A percentile compares a stretch with the other conserved stretches of the same genome.
These are phyloP conservation scores for Diloba caeruleocephala DNA, from an alignment of 2,888 invertebrate genomes.

Conservation along the genomic window DNA sequence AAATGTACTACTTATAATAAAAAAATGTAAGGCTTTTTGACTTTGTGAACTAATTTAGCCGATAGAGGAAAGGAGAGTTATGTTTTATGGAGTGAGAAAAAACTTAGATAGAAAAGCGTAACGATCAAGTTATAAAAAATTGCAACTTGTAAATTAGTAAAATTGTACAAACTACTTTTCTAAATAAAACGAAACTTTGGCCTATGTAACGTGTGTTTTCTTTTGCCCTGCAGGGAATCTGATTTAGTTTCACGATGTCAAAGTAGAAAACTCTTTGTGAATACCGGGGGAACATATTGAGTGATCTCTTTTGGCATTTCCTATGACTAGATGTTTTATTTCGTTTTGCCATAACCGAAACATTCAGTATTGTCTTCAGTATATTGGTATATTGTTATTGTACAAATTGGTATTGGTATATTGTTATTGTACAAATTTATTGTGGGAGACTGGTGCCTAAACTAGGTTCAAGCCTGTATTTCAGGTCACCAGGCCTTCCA, in stretches of 20 bases:
- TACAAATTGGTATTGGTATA: no score
- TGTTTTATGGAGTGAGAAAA: conserved; percentile 76
- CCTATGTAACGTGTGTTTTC: conserved; percentile 77
- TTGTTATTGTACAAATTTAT: no score
- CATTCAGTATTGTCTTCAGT: no score
- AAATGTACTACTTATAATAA: conserved; percentile 59
- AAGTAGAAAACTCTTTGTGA: conserved; percentile 44
- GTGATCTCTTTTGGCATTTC: conserved; percentile 43
- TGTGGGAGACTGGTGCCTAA: no score
- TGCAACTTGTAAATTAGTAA: conserved; percentile 75
- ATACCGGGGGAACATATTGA: conserved; percentile 34
- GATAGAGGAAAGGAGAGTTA: conserved; percentile 52
- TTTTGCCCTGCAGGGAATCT: conserved; percentile 39
- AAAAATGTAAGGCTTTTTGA: conserved; percentile 78
- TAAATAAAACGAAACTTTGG: conserved; percentile 88
- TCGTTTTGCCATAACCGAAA: conserved; percentile 24
- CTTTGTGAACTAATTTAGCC: conserved; percentile 68
- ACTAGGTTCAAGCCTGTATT: no score
- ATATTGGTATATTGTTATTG: no score
- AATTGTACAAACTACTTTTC: conserved; percentile 88
- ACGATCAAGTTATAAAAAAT: conserved; percentile 52
- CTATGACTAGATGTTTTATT: conserved; percentile 28
- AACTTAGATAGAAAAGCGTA: conserved; percentile 63
- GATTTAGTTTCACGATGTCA: conserved; percentile 42
- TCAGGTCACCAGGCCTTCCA: no score